A percentile compares a stretch with the other conserved stretches of the same genome.
Evolutionary conservation across 2,888 invertebrate species (phyloP).

Genomic region (Apoda limacodes): DNA sequence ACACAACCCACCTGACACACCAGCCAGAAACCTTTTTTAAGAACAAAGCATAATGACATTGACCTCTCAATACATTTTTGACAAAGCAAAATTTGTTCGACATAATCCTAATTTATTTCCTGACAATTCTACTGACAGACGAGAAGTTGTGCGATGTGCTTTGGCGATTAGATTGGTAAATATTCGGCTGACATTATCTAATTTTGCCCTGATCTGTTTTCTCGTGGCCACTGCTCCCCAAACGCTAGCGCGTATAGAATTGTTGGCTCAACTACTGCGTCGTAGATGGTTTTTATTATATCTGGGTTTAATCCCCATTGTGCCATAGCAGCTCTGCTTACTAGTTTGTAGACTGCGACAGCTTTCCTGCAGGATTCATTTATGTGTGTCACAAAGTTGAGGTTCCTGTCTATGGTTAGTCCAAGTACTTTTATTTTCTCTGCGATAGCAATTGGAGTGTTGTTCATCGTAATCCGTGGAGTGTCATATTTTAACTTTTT

Average conservation of each 20-base stretch:
- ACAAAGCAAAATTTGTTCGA: too few species aligned
- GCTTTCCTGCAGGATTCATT: neutral
- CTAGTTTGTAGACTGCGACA: neutral
- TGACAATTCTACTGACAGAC: too few species aligned
- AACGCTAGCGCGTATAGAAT: slow-evolving; percentile 3
- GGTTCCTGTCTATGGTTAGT: neutral
- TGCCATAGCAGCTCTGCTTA: too few species aligned
- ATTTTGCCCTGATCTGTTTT: too few species aligned
- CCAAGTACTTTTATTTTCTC: neutral
- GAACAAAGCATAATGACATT: too few species aligned
- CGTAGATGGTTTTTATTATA: slow-evolving; percentile 1
- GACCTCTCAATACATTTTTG: too few species aligned
- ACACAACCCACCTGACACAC: too few species aligned
- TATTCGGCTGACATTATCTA: too few species aligned
- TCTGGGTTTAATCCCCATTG: slow-evolving; percentile 10
- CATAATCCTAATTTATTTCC: too few species aligned
- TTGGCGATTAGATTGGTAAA: too few species aligned
- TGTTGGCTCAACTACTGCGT: slow-evolving; percentile 1
- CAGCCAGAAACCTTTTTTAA: neutral
- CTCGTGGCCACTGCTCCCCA: too few species aligned
- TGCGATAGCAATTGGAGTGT: neutral
- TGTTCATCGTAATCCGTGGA: neutral
- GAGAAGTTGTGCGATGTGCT: too few species aligned
- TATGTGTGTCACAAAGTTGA: neutral
- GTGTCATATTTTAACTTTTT: slow-evolving; percentile 1